Evolutionary conservation across 2,113 vertebrate species (phyloP), one percentile per base, ranked within the genome.

Genomic region (Caranx melampygus): DNA sequence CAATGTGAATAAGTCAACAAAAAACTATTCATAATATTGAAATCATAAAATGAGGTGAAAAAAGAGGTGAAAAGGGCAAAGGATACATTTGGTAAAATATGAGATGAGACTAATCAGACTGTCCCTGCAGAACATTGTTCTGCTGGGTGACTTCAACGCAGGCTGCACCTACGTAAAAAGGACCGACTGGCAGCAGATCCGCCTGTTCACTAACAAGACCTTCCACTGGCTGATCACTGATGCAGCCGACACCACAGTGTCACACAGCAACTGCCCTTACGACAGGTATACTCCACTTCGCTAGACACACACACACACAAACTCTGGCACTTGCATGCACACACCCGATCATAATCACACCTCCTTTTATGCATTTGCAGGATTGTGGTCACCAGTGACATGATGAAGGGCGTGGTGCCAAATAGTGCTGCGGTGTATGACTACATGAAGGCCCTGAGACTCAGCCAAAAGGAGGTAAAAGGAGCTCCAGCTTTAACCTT

Each of bases 81-180:
- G 20, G 6, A 14, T 35, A 9, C 0, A 26, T 26, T n/a, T 51
- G 0, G 10, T 55, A 9, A 45, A 54, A 21, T 4, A 3, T 60
- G 42, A 33, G 5, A 0, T 33, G 63, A 8, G 42, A 16, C 6
- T 49, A 18, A 0, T 42, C 37, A 0, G 31, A 0, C 11, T 65
- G 21, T 65, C 11, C 21, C 57, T 49, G 18, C 92, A 99, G 98
- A 94, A 96, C 87, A 94, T 99, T 10, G 72, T 98, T 44, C 95
- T 99, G 71, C 91, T 99, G 75, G 98, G 98, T 0, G 97, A 99
- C 93, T 97, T 99, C 91, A 99, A 99, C 0, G 88, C 97, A 0
- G 97, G 95, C 72, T 98, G 97, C 3, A 86, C 0, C n/a, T 99
- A 97, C 0, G 94, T 99, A 0, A 59, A 61, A 1, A 54, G 4